Evolutionary conservation across 2,113 vertebrate genomes (phyloP).

Genomic region (Leptobrachium ailaonicum): DNA sequence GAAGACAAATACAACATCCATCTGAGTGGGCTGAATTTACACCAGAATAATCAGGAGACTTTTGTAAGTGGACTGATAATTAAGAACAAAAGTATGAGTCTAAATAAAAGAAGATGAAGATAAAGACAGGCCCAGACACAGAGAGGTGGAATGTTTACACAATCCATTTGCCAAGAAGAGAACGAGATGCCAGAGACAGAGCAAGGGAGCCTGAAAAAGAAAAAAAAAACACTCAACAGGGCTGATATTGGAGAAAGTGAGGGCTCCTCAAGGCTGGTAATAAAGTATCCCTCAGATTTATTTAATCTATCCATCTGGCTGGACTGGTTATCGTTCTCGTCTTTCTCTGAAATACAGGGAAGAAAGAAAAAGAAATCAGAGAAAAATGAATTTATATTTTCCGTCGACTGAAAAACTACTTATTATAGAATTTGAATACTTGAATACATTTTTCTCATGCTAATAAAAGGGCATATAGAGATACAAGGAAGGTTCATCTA

Average conservation of each 20-base stretch:
- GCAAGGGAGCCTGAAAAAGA: neutral
- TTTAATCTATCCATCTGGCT: no score
- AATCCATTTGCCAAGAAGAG: neutral
- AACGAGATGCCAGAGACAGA: constrained; percentile 8
- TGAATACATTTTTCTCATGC: no score
- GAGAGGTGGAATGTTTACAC: constrained; percentile 4
- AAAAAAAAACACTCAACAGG: neutral
- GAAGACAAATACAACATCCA: no score
- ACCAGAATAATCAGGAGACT: neutral
- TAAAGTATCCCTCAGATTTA: neutral
- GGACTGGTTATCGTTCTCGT: no score
- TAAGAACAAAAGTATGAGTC: neutral
- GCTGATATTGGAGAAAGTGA: neutral
- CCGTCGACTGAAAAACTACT: no score
- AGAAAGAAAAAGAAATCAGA: neutral
- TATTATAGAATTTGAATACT: no score
- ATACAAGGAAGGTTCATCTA: no score
- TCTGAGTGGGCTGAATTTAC: neutral
- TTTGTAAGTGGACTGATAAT: neutral
- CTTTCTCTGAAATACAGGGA: no score
- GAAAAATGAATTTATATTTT: no score
- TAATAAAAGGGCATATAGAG: no score
- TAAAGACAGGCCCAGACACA: constrained; percentile 11
- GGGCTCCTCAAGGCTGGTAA: neutral
- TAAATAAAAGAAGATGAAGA: neutral